Evolutionary conservation across 2,113 vertebrate species (phyloP), one percentile per base, ranked within the genome.

Genomic region (Ceratotherium simum): DNA sequence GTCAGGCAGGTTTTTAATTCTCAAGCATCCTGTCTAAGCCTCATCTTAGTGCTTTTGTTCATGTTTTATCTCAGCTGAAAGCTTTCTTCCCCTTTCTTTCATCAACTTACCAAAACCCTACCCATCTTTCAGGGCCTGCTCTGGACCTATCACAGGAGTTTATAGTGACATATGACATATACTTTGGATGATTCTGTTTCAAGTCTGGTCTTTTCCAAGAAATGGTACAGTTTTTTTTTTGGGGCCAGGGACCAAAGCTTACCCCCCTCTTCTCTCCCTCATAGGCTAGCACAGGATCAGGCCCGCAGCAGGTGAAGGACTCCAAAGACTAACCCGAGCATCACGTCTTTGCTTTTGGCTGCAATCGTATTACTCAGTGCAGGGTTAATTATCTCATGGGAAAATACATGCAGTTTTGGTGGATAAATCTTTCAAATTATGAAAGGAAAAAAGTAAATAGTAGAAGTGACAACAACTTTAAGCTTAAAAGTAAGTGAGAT

Each of bases 321-420:
- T 60, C 70, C 25, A 39, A 21, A 76, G 10, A 20, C 39, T 48
- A 42, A 60, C 36, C 29, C 33, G 39, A 84, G 33, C 42, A 33
- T 20, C 36, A 46, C 17, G 8, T 27, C 67, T 64, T 33, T 73
- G 46, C 29, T 60, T 92, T 69, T 56, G 65, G 51, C 25, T 92
- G 3, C n/a, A 56, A 36, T 42, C 33, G 27, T 1, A 58, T 27
- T 46, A 33, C 10, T 76, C 42, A 56, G 27, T 6, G 20, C 8
- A 39, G 25, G 29, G 65, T 64, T 88, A 78, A 91, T 86, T 56
- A 75, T 75, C 48, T 92, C 65, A 39, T 6, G 51, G 39, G 18
- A 65, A 92, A 95, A 90, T 29, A 85, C 81, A 94, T 39, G 62
- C 9, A 33, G 29, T 42, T 72, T 79, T 84, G 85, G 64, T 72